Evolutionary conservation across 2,113 vertebrate genomes (phyloP).

Genomic region (Platichthys stellatus): DNA sequence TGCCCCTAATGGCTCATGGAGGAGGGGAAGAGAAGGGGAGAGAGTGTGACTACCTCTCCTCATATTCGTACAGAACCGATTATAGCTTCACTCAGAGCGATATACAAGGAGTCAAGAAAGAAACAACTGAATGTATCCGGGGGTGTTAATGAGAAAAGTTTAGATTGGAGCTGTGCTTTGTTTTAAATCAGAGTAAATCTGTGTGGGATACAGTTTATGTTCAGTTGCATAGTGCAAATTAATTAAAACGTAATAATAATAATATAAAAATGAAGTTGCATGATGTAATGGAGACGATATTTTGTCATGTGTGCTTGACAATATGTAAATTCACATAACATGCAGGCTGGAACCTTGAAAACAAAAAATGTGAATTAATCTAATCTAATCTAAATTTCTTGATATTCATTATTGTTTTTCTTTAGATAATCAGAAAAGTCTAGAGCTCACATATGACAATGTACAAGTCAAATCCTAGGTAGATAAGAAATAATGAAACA

Average conservation of each 20-base stretch:
- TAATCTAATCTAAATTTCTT: not conserved
- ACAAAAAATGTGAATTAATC: not conserved
- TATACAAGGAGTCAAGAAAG: not conserved
- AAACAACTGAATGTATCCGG: not conserved
- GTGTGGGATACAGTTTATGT: not conserved
- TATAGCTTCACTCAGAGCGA: slow-evolving; percentile 30
- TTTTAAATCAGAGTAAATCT: not conserved
- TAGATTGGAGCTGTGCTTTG: not conserved
- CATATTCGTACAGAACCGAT: slow-evolving; percentile 38
- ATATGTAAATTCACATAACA: not conserved
- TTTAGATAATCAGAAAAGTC: not conserved
- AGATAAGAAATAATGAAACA: not conserved
- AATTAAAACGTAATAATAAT: not conserved
- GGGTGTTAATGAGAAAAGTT: slow-evolving; percentile 26
- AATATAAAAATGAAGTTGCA: not conserved
- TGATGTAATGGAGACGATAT: not conserved
- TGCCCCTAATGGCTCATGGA: slow-evolving; percentile 76
- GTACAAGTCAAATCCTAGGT: not conserved
- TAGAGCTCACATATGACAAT: not conserved
- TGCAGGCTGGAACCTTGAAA: not conserved
- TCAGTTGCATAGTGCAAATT: slow-evolving; percentile 3
- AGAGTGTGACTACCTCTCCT: slow-evolving; percentile 51
- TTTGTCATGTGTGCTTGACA: not conserved
- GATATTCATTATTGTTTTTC: not conserved
- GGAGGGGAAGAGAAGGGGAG: slow-evolving; percentile 24